Base-by-base conservation (phyloP, 2,113 vertebrate genomes). In the Percopsis transmontana region DNA sequence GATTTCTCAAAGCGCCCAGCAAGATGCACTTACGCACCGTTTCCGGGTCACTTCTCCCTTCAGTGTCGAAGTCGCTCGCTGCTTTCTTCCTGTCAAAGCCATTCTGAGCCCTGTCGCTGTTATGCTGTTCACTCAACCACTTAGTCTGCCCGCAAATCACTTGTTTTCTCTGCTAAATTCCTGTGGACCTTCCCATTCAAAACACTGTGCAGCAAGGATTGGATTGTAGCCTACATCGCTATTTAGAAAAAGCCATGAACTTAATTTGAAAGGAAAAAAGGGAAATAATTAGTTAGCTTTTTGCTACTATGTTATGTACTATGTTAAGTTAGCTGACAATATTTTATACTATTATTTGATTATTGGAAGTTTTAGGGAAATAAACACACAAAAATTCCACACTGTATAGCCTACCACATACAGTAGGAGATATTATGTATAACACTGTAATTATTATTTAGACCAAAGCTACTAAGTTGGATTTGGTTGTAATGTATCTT, bases 31-130 rank as follows among this genome's bases (percentile, higher is more conserved):
- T 86, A 62, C 66, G 59, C 61, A 60, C 23, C 11, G 74, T 89
- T 91, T 91, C 85, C 66, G 80, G 90, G 90, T 91, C 91, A 91
- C 70, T 88, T 82, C 62, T 63, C 79, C 75, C 76, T 85, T 88
- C 83, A 87, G 74, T 18, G 66, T 61, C 40, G 80, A 72, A 88
- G 81, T 74, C 80, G 77, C 72, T 83, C 66, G 16, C 80, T 85
- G 81, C 85, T 86, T 76, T 84, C 85, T 82, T 81, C 73, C 85
- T 87, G 82, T 90, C 88, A 81, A 57, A 85, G 84, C 81, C 76
- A 66, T 79, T 91, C 89, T 88, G 58, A 60, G 61, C 66, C 77
- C 60, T 48, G 75, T 63, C 24, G 27, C 70, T 38, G 72, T 66
- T 85, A 87, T 89, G 79, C 82, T 85, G 87, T 74, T 82, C 86